A percentile compares a stretch with the other conserved stretches of the same genome.
Conservation (phyloP, 2,113 vertebrate species). For the Dendrocopos noguchii region DNA sequence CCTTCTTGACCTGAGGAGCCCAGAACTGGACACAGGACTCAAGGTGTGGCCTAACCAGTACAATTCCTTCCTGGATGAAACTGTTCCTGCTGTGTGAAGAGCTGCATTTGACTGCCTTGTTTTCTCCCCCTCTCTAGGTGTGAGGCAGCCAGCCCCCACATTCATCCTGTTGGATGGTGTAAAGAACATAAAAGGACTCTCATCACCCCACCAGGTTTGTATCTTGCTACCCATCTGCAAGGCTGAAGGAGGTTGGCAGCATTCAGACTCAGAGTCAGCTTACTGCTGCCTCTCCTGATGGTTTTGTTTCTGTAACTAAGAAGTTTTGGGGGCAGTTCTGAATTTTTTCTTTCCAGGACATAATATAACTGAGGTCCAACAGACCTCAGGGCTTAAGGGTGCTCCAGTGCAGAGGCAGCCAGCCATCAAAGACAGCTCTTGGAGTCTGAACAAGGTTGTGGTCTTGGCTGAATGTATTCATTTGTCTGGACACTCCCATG, state of each 20-base stretch:
- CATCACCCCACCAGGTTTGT: slow-evolving; percentile 85
- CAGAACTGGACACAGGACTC: no score
- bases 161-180: slow-evolving; percentile 89
- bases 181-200: slow-evolving; percentile 85
- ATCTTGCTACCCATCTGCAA: background rate
- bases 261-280: background rate
- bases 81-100: background rate
- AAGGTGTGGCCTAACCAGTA: no score
- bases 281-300: background rate
- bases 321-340: background rate
- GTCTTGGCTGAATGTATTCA: background rate
- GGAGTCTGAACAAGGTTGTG: background rate
- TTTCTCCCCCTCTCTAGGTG: slow-evolving; percentile 74
- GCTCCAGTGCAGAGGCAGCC: background rate
- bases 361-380: background rate
- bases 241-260: background rate
- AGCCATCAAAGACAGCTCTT: background rate
- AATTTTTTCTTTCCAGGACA: background rate
- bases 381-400: background rate
- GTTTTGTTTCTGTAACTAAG: background rate
- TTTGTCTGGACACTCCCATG: background rate
- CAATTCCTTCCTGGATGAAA: no score
- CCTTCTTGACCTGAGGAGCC: no score
- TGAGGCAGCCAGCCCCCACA: slow-evolving; percentile 87
- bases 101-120: background rate